A percentile compares a stretch with the other conserved stretches of the same genome.
These are phyloP conservation scores for Carcharodon carcharias DNA, from an alignment of 2,797 vertebrate species.

Conservation along the genomic window DNA sequence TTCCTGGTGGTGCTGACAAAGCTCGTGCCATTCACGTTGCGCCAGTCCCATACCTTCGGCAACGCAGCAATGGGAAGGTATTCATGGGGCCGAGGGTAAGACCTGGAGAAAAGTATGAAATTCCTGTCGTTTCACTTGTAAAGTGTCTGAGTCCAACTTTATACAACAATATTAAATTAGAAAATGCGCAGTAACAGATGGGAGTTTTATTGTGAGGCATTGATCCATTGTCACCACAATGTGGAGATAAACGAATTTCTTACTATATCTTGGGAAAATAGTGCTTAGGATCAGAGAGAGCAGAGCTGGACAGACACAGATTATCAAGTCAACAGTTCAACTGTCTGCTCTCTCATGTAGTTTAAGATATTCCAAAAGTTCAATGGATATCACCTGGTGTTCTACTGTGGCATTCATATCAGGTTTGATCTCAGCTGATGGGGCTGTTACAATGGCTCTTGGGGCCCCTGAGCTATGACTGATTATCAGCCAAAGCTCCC, in stretches of 20 bases:
- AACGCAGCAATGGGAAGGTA: slow-evolving; percentile 61
- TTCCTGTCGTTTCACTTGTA: too few species aligned
- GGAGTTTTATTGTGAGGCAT: not conserved
- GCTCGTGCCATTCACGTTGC: slow-evolving; percentile 73
- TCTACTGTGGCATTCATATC: not conserved
- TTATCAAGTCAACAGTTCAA: not conserved
- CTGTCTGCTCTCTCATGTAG: not conserved
- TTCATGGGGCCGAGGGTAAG: slow-evolving; percentile 70
- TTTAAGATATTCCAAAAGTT: not conserved
- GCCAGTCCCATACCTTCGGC: slow-evolving; percentile 85
- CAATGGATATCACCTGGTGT: not conserved
- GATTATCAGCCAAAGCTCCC: not conserved
- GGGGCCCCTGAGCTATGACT: not conserved
- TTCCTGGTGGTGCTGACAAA: slow-evolving; percentile 83
- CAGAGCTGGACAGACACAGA: not conserved
- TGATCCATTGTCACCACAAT: not conserved
- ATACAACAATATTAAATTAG: not conserved
- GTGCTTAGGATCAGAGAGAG: not conserved
- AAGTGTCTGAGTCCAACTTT: not conserved
- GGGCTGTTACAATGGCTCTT: not conserved
- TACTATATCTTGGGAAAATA: not conserved
- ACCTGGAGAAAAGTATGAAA: slow-evolving; percentile 56
- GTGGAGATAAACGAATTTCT: not conserved
- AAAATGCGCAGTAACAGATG: not conserved
- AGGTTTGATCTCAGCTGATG: not conserved